A percentile compares a stretch with the other conserved stretches of the same genome.
Conservation (phyloP, 2,113 vertebrate genomes). For the Naja naja region DNA sequence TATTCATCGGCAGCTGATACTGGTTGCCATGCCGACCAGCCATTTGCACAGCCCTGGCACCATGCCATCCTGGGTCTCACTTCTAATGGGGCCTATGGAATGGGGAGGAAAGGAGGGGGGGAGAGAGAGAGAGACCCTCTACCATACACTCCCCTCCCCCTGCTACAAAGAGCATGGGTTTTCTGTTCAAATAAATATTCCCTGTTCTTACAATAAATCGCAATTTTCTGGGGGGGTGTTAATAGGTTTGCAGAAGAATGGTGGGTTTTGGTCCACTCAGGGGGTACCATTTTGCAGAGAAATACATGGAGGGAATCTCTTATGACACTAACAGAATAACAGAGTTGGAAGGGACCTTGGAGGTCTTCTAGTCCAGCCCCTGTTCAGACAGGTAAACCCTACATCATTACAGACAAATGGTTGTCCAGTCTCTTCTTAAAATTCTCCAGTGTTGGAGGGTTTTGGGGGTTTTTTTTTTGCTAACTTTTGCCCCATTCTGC, state of each 20-base stretch:
- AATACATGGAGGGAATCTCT: background rate
- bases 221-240: no score
- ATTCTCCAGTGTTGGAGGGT: background rate
- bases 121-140: background rate
- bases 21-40: constrained; percentile 8
- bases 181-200: background rate
- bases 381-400: background rate
- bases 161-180: background rate
- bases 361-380: background rate
- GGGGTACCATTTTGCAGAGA: background rate
- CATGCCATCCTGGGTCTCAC: background rate
- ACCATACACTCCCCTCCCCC: background rate
- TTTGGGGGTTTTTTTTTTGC: background rate
- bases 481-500: background rate
- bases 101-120: background rate
- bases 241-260: background rate
- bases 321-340: background rate
- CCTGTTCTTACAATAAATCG: background rate
- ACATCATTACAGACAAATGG: background rate
- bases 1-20: background rate
- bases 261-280: background rate
- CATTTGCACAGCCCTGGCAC: constrained; percentile 23
- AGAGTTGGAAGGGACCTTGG: background rate
- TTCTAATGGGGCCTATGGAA: background rate
- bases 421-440: background rate